phyloP scores from a whole-genome alignment of 2,113 vertebrate species.

The Falco punctatus region DNA sequence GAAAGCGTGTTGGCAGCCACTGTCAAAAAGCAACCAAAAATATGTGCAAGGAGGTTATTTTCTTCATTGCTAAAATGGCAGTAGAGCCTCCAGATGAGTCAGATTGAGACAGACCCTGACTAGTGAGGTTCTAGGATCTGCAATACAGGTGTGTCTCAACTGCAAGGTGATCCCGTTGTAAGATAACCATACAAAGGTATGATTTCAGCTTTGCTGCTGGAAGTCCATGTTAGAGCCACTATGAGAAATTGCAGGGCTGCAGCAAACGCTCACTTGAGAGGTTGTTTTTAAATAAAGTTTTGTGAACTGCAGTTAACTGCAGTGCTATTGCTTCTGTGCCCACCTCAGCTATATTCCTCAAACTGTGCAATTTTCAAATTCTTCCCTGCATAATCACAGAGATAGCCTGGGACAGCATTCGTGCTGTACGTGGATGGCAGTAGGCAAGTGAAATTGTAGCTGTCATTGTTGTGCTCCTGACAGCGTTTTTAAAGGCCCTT shows the following conservation, averaged over 20 bases:
- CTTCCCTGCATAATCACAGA: neutral
- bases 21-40: neutral
- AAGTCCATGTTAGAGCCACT: neutral
- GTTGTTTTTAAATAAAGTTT: neutral
- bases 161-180: neutral
- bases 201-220: neutral
- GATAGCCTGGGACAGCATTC: neutral
- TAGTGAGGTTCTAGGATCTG: neutral
- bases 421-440: neutral
- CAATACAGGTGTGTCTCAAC: accelerated
- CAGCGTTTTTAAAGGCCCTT: neutral
- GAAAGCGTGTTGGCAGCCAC: neutral
- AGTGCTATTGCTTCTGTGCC: neutral
- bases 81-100: neutral
- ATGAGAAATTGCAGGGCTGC: neutral
- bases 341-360: neutral
- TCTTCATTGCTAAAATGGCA: neutral
- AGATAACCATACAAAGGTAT: accelerated
- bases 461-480: neutral
- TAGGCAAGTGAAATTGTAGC: neutral
- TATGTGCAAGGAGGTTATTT: neutral
- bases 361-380: neutral
- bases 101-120: accelerated
- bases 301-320: accelerated
- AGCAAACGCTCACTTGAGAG: accelerated